phyloP scores from a whole-genome alignment of 2,113 vertebrate genomes.

The Noctilio leporinus region DNA sequence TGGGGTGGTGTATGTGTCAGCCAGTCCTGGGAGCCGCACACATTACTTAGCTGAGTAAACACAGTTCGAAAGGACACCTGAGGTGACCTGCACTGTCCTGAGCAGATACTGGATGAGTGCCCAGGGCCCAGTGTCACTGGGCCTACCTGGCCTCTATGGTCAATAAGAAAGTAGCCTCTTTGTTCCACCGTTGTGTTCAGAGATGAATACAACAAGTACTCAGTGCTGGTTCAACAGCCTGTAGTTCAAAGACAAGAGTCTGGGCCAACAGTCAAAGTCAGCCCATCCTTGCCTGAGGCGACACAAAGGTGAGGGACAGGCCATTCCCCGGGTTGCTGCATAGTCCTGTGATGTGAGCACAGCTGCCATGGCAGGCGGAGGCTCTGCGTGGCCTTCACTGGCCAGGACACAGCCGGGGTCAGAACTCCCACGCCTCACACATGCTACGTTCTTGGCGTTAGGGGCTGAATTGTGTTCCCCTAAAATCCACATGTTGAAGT shows the following conservation, averaged over 20 bases:
- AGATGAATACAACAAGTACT: neutral
- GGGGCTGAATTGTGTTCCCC: neutral
- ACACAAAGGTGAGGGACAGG: neutral
- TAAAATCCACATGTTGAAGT: neutral
- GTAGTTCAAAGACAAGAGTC: neutral
- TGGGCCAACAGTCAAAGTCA: neutral
- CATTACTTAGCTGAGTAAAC: conserved; percentile 13
- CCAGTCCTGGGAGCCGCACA: neutral
- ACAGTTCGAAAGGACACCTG: neutral
- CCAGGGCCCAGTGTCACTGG: neutral
- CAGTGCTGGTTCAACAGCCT: neutral
- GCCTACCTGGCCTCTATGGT: neutral
- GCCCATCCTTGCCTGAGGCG: neutral
- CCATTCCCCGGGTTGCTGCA: neutral
- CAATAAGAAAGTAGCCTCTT: neutral
- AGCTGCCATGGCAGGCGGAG: fast-evolving
- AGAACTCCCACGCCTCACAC: neutral
- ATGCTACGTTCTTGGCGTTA: neutral
- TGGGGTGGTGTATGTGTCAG: neutral
- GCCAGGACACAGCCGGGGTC: too few species aligned
- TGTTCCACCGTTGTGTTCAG: neutral
- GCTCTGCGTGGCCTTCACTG: too few species aligned
- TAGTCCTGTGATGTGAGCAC: neutral
- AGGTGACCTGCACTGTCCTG: neutral
- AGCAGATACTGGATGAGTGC: neutral